phyloP scores from a whole-genome alignment of 2,113 vertebrate species.

The Coptodon bakossiorum region DNA sequence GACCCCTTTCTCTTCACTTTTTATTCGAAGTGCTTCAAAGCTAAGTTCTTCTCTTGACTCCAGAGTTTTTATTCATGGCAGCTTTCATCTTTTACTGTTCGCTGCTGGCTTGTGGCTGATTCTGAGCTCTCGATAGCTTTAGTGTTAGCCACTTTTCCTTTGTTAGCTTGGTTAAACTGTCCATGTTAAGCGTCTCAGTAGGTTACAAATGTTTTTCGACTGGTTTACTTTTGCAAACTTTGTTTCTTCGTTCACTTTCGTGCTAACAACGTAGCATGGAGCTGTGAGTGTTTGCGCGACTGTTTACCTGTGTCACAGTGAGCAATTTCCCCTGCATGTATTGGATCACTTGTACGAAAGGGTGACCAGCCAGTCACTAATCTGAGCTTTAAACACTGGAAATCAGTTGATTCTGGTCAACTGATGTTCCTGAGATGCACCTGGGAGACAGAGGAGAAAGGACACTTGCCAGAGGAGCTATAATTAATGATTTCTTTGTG shows the following conservation, averaged over 20 bases:
- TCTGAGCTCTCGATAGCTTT: not conserved
- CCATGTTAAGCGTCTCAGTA: not conserved
- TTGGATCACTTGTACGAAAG: not conserved
- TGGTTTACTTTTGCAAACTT: not conserved
- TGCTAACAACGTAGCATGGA: not conserved
- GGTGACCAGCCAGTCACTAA: not conserved
- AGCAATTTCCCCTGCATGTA: not conserved
- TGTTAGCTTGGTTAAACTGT: not conserved
- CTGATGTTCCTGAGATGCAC: not conserved
- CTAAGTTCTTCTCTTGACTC: not conserved
- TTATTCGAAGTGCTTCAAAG: not conserved
- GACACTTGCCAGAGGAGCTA: not conserved
- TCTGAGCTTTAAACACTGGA: not conserved
- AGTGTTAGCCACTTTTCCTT: not conserved
- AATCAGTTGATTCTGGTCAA: not conserved
- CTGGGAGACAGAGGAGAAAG: not conserved
- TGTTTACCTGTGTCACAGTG: not conserved
- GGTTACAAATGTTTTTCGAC: not conserved
- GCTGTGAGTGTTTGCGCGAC: fast-evolving
- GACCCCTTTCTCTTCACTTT: not conserved
- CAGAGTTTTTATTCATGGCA: not conserved
- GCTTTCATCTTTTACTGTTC: fast-evolving
- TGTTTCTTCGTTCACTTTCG: fast-evolving
- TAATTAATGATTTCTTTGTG: not conserved
- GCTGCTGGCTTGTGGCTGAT: not conserved